Evolutionary conservation across 30 jellyfish, hydroid and myxozoan genomes (phyloP), one percentile per base, ranked within the genome.

Genomic region (Catostylus mosaicus): DNA sequence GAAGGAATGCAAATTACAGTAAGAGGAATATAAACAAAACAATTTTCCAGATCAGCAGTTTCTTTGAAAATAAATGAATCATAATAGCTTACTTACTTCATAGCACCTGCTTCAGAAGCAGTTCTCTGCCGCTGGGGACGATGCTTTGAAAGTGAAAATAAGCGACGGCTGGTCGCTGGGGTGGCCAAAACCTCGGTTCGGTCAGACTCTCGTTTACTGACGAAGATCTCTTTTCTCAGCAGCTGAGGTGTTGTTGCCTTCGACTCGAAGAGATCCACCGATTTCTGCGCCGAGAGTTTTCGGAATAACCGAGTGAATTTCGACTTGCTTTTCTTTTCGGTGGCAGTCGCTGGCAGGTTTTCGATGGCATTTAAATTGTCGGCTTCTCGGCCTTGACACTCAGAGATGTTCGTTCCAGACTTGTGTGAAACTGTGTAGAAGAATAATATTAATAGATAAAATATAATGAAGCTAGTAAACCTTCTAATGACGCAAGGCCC

Each of bases 71-170:
- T 5, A 14, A 14, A 40, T 40, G 11, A 40, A 40, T 5, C 54
- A 40, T 40, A 5, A 40, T 14, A 14, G 14, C 7, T 5, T 40
- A 40, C 54, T 40, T 40, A 40, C 54, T 40, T 40, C 54, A 40
- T 40, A 40, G 11, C 14, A 40, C 27, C 24, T n/a, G 67, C 61
- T 45, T 84, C 97, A 14, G 90, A 84, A 60, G 89, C 77, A 79
- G 90, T 83, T 60, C 96, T 82, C 50, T 83, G 83, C 40, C 90
- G 68, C 62, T 83, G 97, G 22, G 61, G 51, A 33, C 76, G 75
- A 0, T 35, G 59, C 57, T 65, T 66, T 35, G 83, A 80, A 0
- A 66, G 57, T 62, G 83, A 63, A 33, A 80, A 80, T 23, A 80
- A 51, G 50, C 83, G 64, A 12, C 90, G 71, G 62, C 46, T 80